phyloP scores from a whole-genome alignment of 1,140 invertebrate species.

The Mactra quadrangularis region DNA sequence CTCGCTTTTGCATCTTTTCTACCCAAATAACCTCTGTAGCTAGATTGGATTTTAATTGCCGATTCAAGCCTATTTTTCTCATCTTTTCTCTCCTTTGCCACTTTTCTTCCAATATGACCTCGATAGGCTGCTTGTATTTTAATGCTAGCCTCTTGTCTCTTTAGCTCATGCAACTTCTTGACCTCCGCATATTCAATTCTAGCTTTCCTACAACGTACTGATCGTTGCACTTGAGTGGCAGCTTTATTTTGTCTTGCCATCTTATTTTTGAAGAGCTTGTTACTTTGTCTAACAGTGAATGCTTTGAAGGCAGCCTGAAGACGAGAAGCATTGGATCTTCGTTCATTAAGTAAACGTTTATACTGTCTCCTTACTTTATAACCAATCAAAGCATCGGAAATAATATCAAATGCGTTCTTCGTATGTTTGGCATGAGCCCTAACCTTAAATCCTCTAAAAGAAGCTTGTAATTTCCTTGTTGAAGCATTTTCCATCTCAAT shows the following conservation, averaged over 20 bases:
- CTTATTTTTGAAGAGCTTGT: slow-evolving; percentile 15
- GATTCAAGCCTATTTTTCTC: no score
- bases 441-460: slow-evolving; percentile 10
- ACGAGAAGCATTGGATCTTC: not conserved
- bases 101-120: no score
- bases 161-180: not conserved
- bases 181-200: not conserved
- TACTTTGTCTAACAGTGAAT: not conserved
- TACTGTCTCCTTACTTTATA: slow-evolving; percentile 13
- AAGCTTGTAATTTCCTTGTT: slow-evolving; percentile 25
- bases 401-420: slow-evolving; percentile 12
- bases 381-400: slow-evolving; percentile 26
- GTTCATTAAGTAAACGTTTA: not conserved
- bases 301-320: slow-evolving; percentile 25
- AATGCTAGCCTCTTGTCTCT: not conserved
- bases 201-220: not conserved
- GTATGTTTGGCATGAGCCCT: not conserved
- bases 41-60: no score
- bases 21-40: no score
- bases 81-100: no score
- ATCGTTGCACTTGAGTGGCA: slow-evolving; percentile 19
- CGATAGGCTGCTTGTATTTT: no score
- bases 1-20: no score
- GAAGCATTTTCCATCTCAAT: not conserved
- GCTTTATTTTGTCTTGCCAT: slow-evolving; percentile 9